A percentile compares a stretch with the other conserved stretches of the same genome.
Conservation (phyloP, 2,797 vertebrate species). For the Myotis daubentonii region DNA sequence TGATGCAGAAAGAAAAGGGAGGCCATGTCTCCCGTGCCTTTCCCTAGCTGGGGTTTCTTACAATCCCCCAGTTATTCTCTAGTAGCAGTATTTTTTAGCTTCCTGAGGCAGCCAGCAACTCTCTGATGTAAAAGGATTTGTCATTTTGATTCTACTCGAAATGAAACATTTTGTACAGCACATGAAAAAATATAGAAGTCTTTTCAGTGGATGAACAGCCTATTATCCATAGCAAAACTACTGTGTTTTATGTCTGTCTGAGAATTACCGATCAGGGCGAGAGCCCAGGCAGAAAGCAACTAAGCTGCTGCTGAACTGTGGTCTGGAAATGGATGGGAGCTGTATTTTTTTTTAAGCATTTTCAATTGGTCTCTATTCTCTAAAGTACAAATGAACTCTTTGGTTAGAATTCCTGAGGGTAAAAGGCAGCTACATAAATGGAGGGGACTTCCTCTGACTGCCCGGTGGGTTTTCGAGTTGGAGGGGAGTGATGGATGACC, state of each 20-base stretch:
- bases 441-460: not conserved
- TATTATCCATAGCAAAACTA: conserved; percentile 71
- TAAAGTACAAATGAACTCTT: conserved; percentile 63
- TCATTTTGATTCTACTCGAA: conserved; percentile 73
- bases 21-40: not conserved
- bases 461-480: not conserved
- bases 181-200: conserved; percentile 65
- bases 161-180: conserved; percentile 73
- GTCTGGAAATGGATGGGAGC: conserved; percentile 49
- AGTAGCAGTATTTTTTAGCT: conserved; percentile 37
- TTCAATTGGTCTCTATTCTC: conserved; percentile 68
- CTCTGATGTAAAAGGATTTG: conserved; percentile 73
- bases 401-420: conserved; percentile 65
- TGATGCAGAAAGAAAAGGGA: not conserved
- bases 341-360: conserved; percentile 56
- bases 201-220: conserved; percentile 70
- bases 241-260: conserved; percentile 68
- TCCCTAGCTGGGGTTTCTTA: not conserved
- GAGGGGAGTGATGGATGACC: not conserved
- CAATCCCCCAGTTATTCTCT: not conserved
- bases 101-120: conserved; percentile 53
- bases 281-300: not conserved
- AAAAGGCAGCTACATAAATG: conserved; percentile 41
- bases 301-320: not conserved
- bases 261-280: conserved; percentile 65